phyloP scores from a whole-genome alignment of 2,888 invertebrate genomes.

The Dasypolia templi region DNA sequence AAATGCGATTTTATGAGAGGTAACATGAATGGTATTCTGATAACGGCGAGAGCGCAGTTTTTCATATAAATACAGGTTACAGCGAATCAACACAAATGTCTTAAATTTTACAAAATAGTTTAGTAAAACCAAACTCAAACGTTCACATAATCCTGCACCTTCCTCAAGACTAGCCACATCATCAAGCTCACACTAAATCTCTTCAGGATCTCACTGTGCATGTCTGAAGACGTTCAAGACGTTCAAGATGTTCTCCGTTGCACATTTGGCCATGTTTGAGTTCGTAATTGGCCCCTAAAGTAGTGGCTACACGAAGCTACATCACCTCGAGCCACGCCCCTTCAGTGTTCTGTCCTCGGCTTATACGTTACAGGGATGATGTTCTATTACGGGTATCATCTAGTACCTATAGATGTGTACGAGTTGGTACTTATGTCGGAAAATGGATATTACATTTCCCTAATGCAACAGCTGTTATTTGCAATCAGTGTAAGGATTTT shows the following conservation, averaged over 20 bases:
- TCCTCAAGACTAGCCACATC: slow-evolving; percentile 18
- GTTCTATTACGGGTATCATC: slow-evolving; percentile 28
- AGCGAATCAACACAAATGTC: too few relatives aligned
- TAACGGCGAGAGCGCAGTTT: too few relatives aligned
- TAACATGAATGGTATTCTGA: too few relatives aligned
- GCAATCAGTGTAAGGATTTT: too few relatives aligned
- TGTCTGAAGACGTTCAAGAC: slow-evolving; percentile 38
- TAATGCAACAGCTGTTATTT: slow-evolving; percentile 1
- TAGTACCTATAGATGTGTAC: neutral
- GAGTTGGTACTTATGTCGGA: neutral
- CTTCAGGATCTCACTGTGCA: slow-evolving; percentile 9
- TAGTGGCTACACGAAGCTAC: slow-evolving; percentile 65
- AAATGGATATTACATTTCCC: slow-evolving; percentile 16
- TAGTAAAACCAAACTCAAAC: neutral
- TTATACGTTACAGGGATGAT: slow-evolving; percentile 50
- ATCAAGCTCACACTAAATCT: slow-evolving; percentile 44
- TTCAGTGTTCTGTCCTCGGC: slow-evolving; percentile 70
- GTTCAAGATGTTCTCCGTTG: slow-evolving; percentile 43
- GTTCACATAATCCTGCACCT: neutral
- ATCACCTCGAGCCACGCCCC: slow-evolving; percentile 76
- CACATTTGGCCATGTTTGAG: slow-evolving; percentile 65
- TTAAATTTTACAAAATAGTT: neutral
- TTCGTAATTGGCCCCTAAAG: slow-evolving; percentile 69
- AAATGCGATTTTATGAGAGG: too few relatives aligned
- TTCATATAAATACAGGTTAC: too few relatives aligned